Conservation (phyloP, 2,113 vertebrate species). For the human region DNA sequence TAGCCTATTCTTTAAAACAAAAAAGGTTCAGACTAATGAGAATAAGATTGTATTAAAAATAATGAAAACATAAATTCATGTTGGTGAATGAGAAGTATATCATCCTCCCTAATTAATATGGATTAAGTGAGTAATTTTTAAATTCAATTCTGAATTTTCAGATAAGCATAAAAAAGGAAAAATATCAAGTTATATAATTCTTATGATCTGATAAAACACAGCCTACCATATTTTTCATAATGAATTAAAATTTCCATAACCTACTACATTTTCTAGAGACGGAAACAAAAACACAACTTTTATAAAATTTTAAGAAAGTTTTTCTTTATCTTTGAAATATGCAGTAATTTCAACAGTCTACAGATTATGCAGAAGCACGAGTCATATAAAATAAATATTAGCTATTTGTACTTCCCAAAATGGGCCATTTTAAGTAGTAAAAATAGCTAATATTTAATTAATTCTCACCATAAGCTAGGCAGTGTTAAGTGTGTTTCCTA, state of each 20-base stretch:
- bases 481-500: neutral
- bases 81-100: neutral
- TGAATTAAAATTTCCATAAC: neutral
- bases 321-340: neutral
- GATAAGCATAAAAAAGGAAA: neutral
- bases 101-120: neutral
- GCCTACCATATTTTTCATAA: neutral
- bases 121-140: neutral
- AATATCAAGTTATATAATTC: neutral
- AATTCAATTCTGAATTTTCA: slow-evolving; percentile 3
- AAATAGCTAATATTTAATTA: slow-evolving; percentile 2
- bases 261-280: neutral
- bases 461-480: neutral
- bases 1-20: neutral
- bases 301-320: neutral
- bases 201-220: slow-evolving; percentile 28
- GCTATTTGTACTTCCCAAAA: neutral
- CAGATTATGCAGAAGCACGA: neutral
- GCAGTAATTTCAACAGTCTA: neutral
- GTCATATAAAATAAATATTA: neutral
- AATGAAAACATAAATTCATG: neutral
- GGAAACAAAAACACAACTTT: neutral
- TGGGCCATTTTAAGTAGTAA: neutral
- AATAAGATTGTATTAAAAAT: neutral
- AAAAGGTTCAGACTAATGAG: neutral